Base-by-base conservation (phyloP, 2,888 invertebrate genomes). In the Escarpia spicata region DNA sequence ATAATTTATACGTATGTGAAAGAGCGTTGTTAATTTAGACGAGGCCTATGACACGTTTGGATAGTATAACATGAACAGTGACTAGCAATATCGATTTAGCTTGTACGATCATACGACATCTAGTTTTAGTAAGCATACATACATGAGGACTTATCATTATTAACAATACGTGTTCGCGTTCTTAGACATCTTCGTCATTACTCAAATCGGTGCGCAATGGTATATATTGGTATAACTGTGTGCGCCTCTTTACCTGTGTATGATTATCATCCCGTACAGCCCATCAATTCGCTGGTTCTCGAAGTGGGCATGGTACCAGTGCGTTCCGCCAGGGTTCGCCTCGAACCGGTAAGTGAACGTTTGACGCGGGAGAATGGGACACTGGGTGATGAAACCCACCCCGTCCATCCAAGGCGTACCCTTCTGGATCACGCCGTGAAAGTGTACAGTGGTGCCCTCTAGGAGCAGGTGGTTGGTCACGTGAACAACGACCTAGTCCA, bases 401-500 rank as follows among this genome's bases (percentile, higher is more conserved):
- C 95, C 95, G 93, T 95, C 95, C 95, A 95, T 95, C 94, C 94
- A 95, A 1, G 95, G 95, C 3, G 95, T 95, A 2, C 93, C 94
- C 9, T 43, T 75, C 93, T 95, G 95, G 90, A 94, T 95, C 19
- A 96, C 93, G 0, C 96, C 96, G 93, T 96, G 96, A 95, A 95
- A 96, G 93, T 96, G 96, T 12, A 96, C 93, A 19, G 95, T 94
- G 8, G 95, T 92, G 1, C 94, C 93, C 3, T 95, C 94, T 6
- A 94, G 94, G 3, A 92, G 92, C 37, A 96, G 91, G 6, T 94
- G 91, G 93, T 96, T 96, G 52, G n/a, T 43, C 12, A 93, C 93
- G n/a, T 91, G 43, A 37, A 93, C 93, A 26, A 93, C 93, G 19
- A 93, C 91, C 93, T 93, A 92, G 26, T n/a, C 12, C 44, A 92